Conservation (phyloP, 2,797 vertebrate species). For the Decapterus maruadsi region DNA sequence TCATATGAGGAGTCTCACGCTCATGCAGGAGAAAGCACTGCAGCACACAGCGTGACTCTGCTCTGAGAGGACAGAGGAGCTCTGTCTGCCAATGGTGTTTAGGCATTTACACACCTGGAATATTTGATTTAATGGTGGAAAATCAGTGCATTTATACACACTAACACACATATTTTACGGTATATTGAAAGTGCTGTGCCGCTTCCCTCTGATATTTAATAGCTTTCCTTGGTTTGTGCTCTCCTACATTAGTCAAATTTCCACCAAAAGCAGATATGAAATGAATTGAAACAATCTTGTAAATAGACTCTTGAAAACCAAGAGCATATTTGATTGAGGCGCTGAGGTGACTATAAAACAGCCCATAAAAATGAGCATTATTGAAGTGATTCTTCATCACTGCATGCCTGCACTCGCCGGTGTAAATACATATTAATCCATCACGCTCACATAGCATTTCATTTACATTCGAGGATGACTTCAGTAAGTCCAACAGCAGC, state of each 20-base stretch:
- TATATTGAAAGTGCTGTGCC: background rate
- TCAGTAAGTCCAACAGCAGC: constrained; percentile 58
- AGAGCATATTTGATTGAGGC: constrained; percentile 41
- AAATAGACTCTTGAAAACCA: constrained; percentile 42
- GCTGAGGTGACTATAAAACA: constrained; percentile 37
- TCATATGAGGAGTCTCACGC: constrained; percentile 59
- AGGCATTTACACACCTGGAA: constrained; percentile 48
- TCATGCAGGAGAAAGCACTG: constrained; percentile 67
- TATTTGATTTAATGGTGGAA: constrained; percentile 39
- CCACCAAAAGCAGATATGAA: constrained; percentile 41
- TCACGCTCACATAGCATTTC: constrained; percentile 52
- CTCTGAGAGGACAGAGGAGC: constrained; percentile 34
- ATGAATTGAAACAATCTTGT: constrained; percentile 54
- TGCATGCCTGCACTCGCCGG: constrained; percentile 27
- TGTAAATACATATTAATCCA: constrained; percentile 57
- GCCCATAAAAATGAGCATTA: constrained; percentile 43
- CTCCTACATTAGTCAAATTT: constrained; percentile 20
- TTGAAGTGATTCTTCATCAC: constrained; percentile 46
- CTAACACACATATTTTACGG: constrained; percentile 18
- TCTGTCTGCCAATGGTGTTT: constrained; percentile 39
- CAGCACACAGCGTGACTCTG: constrained; percentile 61
- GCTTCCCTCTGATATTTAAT: constrained; percentile 8
- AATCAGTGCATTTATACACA: constrained; percentile 23
- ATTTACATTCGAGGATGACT: constrained; percentile 66
- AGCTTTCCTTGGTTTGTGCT: constrained; percentile 42